Conservation (phyloP, 1,140 invertebrate species). For the Solenopsis invicta region DNA sequence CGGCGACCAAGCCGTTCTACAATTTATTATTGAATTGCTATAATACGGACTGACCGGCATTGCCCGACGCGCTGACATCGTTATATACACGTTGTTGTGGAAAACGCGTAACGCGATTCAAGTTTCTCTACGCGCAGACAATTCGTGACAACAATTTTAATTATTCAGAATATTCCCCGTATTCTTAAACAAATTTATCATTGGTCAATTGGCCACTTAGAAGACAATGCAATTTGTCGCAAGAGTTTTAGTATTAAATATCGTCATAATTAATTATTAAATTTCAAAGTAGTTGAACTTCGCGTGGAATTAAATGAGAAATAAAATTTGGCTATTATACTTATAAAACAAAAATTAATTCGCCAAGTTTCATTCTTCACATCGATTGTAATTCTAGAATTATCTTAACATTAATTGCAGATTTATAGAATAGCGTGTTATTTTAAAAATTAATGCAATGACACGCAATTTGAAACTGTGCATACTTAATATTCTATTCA, state of each 20-base stretch:
- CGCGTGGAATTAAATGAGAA: not conserved
- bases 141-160: not conserved
- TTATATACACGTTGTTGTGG: slow-evolving; percentile 58
- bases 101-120: slow-evolving; percentile 65
- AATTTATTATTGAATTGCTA: slow-evolving; percentile 85
- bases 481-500: not conserved
- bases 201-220: not conserved
- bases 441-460: not conserved
- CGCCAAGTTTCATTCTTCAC: not conserved
- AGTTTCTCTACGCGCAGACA: slow-evolving; percentile 5
- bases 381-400: not conserved
- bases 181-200: not conserved
- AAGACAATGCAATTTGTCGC: not conserved
- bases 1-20: slow-evolving; percentile 79
- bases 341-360: not conserved
- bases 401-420: not conserved
- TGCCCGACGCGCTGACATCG: slow-evolving; percentile 29
- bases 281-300: not conserved
- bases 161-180: not conserved
- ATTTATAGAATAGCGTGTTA: not conserved
- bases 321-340: not conserved
- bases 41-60: slow-evolving; percentile 73
- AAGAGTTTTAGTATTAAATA: not conserved
- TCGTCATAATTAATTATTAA: not conserved
- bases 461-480: not conserved